Base-by-base conservation (phyloP, 2,113 vertebrate genomes). In the Eublepharis macularius region DNA sequence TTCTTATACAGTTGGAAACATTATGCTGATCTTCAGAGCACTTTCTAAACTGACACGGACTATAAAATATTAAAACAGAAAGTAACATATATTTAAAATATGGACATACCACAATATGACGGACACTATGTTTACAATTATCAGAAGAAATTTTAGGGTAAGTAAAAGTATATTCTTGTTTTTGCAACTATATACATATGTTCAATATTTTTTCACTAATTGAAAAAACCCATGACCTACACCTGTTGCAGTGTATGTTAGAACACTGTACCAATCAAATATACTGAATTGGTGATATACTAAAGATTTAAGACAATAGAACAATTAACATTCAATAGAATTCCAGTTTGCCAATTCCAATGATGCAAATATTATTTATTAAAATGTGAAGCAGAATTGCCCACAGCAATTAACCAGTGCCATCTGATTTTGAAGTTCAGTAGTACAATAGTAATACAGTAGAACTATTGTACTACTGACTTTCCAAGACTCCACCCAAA, bases 371-470 rank as follows among this genome's bases (percentile, higher is more conserved):
- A n/a, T 70, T 36, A 81, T 11, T 51, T 34, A 49, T 49, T 34
- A 6, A 81, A 39, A 73, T 82, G 36, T 49, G 29, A 54, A 57
- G 16, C 36, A 43, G 39, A 82, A 82, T 73, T n/a, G n/a, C n/a
- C n/a, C n/a, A n/a, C n/a, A n/a, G n/a, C n/a, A n/a, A n/a, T n/a
- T n/a, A 87, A 90, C 87, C 84, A 36, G 88, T 57, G 41, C 76
- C 77, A 88, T 91, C 87, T 78, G 80, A 89, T 87, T 90, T 89
- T 89, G 54, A 76, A 81, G 79, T 75, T 1, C 79, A 88, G 88
- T 76, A 90, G 81, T 82, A 81, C 83, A 76, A 68, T 73, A n/a
- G n/a, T n/a, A n/a, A n/a, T n/a, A n/a, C n/a, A n/a, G n/a, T n/a
- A n/a, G n/a, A n/a, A n/a, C n/a, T n/a, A n/a, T n/a, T n/a, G n/a